These are phyloP conservation scores for Protobothrops flavoviridis DNA, from an alignment of 2,113 vertebrate species.

Conservation along the genomic window DNA sequence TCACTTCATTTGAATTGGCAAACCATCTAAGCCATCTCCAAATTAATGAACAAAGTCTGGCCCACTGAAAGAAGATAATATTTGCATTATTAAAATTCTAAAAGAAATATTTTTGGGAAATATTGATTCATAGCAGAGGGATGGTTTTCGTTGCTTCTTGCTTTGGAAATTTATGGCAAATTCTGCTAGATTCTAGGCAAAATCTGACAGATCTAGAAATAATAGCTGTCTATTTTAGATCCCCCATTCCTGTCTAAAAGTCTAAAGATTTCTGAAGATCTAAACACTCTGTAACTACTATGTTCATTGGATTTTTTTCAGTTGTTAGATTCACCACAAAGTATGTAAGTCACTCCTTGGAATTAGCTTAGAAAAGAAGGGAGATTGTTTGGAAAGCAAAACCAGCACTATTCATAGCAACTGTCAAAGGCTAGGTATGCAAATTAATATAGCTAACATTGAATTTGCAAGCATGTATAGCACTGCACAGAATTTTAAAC, in stretches of 20 bases:
- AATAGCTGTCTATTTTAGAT: background rate
- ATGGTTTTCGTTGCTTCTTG: background rate
- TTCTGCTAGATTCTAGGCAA: background rate
- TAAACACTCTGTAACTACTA: background rate
- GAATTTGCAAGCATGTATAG: background rate
- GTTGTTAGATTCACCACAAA: background rate
- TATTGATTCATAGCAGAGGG: background rate
- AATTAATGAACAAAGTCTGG: background rate
- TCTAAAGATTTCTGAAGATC: background rate
- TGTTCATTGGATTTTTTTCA: background rate
- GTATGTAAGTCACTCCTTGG: background rate
- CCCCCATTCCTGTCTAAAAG: background rate
- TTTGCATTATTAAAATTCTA: fast-evolving
- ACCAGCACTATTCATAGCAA: background rate
- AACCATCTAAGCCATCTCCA: background rate
- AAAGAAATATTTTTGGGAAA: background rate
- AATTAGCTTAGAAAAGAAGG: background rate
- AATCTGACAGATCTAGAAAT: background rate
- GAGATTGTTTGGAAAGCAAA: background rate
- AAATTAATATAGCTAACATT: background rate
- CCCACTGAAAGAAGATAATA: background rate
- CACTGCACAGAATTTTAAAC: background rate
- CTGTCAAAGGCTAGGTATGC: background rate
- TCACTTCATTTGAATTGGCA: background rate
- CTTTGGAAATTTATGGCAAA: background rate